phyloP scores from a whole-genome alignment of 2,797 vertebrate genomes.

The Distichodus sexfasciatus region DNA sequence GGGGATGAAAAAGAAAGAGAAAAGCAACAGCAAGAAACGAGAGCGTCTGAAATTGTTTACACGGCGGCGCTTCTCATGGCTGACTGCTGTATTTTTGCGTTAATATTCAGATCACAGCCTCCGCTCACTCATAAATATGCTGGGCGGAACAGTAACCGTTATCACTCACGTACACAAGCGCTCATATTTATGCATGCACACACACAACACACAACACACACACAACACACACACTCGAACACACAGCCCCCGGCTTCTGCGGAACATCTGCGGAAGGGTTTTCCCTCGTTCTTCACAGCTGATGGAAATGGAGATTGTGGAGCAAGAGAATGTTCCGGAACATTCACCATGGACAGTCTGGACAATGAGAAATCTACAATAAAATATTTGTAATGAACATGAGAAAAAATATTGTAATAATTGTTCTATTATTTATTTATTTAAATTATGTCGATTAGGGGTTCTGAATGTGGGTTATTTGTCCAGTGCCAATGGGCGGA shows the following conservation, averaged over 20 bases:
- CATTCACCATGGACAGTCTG: neutral
- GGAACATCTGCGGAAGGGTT: conserved; percentile 15
- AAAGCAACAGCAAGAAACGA: neutral
- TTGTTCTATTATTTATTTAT: too few species aligned
- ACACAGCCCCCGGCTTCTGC: neutral
- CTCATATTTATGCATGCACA: neutral
- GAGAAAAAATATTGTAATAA: too few species aligned
- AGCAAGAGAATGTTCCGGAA: conserved; percentile 1
- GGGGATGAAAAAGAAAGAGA: neutral
- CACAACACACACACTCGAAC: conserved; percentile 43
- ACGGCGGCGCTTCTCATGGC: conserved; percentile 17
- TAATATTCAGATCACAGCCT: conserved; percentile 56
- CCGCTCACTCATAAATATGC: conserved; percentile 32
- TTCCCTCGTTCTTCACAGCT: conserved; percentile 43
- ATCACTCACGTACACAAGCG: conserved; percentile 49
- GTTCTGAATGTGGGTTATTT: too few species aligned
- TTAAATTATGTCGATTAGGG: too few species aligned
- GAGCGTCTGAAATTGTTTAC: neutral
- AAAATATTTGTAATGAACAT: too few species aligned
- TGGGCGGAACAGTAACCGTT: conserved; percentile 6
- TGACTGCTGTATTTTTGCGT: conserved; percentile 46
- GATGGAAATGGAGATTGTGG: conserved; percentile 15
- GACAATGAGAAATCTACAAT: neutral
- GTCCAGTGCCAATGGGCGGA: too few species aligned
- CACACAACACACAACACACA: conserved; percentile 31